A percentile compares a stretch with the other conserved stretches of the same genome.
phyloP scores from a whole-genome alignment of 2,113 vertebrate species.

The Pelmatolapia mariae region DNA sequence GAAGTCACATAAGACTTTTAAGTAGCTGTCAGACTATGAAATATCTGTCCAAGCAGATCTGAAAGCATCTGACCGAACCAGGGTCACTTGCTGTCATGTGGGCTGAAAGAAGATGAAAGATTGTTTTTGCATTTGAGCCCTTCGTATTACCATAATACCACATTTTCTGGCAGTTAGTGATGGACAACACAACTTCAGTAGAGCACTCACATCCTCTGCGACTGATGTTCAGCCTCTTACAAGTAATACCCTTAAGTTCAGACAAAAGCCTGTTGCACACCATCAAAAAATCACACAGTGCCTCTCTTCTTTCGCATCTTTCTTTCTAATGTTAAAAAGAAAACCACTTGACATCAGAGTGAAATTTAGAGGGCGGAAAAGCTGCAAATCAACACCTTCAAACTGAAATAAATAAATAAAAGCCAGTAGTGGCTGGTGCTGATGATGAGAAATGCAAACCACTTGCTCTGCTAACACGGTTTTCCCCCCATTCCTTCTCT shows the following conservation, averaged over 20 bases:
- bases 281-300: constrained; percentile 3
- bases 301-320: not conserved
- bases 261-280: not conserved
- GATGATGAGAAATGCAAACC: not conserved
- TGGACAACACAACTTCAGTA: constrained; percentile 18
- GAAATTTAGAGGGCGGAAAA: not conserved
- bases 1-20: constrained; percentile 16
- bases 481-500: not conserved
- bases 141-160: constrained; percentile 25
- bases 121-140: not conserved
- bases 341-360: constrained; percentile 7
- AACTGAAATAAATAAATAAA: not conserved
- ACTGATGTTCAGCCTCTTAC: constrained; percentile 9
- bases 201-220: not conserved
- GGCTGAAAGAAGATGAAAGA: constrained; percentile 30
- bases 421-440: not conserved
- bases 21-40: constrained; percentile 31
- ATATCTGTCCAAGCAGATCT: constrained; percentile 24
- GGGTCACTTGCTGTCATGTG: not conserved
- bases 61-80: constrained; percentile 7
- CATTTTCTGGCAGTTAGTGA: constrained; percentile 26
- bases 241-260: constrained; percentile 7
- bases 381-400: not conserved
- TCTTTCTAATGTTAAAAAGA: constrained; percentile 1
- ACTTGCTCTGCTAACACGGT: not conserved